These are phyloP conservation scores for Alsophila aescularia DNA, from an alignment of 2,888 invertebrate species.

Conservation along the genomic window DNA sequence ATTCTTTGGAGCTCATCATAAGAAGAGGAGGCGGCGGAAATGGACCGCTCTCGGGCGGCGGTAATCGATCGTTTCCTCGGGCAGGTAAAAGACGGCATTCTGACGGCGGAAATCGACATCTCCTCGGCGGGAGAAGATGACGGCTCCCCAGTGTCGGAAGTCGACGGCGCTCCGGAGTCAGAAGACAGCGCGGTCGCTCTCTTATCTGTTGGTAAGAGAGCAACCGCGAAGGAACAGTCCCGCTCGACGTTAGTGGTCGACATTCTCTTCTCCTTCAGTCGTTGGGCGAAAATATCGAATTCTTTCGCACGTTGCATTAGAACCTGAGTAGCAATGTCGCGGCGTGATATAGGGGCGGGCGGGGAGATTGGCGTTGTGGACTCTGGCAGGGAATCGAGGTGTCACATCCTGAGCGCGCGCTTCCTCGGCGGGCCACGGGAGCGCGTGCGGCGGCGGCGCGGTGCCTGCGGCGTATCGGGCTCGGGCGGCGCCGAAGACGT, in stretches of 20 bases:
- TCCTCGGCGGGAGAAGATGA: not conserved
- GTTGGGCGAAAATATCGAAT: not conserved
- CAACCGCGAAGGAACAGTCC: no score
- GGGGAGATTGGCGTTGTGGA: not conserved
- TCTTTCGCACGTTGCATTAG: not conserved
- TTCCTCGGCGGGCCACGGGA: conserved; percentile 42
- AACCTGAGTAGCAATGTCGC: not conserved
- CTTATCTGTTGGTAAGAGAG: no score
- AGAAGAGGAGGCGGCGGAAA: no score
- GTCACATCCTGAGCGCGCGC: conserved; percentile 46
- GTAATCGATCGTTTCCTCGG: not conserved
- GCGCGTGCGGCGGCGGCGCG: conserved; percentile 35
- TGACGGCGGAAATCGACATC: no score
- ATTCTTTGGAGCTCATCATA: no score
- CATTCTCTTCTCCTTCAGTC: no score
- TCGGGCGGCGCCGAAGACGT: conserved; percentile 71
- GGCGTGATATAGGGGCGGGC: not conserved
- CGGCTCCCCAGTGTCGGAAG: not conserved
- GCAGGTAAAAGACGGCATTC: no score
- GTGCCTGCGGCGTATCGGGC: conserved; percentile 66
- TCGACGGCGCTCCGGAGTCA: no score
- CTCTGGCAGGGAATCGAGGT: not conserved
- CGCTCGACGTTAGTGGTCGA: no score
- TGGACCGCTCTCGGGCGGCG: not conserved
- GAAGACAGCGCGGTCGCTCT: no score